Conservation (phyloP, 2,797 vertebrate genomes). For the Coregonus sp. region DNA sequence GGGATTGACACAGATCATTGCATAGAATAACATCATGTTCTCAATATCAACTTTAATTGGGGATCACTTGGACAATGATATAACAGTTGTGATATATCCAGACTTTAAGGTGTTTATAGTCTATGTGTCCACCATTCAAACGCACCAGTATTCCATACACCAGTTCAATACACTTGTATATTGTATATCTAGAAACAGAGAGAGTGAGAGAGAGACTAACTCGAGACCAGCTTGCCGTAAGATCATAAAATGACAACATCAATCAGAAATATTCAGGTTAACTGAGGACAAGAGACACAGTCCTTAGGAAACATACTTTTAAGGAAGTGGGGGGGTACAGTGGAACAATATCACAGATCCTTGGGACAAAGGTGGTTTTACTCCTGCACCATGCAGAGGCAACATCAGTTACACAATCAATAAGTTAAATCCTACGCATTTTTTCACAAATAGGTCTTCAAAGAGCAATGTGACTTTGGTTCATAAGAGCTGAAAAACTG, state of each 20-base stretch:
- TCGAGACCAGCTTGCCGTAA: no score
- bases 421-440: background rate
- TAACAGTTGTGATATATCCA: background rate
- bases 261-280: slow-evolving; percentile 4
- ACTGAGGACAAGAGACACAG: background rate
- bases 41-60: background rate
- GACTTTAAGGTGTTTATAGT: background rate
- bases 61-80: background rate
- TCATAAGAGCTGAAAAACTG: background rate
- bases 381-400: background rate
- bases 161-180: background rate
- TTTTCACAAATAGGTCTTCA: background rate
- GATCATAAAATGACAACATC: slow-evolving; percentile 14
- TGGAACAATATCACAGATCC: slow-evolving; percentile 24
- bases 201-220: background rate
- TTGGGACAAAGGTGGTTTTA: slow-evolving; percentile 7
- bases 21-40: background rate
- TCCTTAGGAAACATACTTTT: background rate
- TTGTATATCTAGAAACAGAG: background rate
- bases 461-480: background rate
- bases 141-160: background rate
- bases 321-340: background rate
- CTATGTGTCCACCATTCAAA: background rate
- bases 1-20: background rate
- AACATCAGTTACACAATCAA: slow-evolving; percentile 8